These are phyloP conservation scores for Ammospiza maritima DNA, from an alignment of 2,797 vertebrate species.

Conservation along the genomic window DNA sequence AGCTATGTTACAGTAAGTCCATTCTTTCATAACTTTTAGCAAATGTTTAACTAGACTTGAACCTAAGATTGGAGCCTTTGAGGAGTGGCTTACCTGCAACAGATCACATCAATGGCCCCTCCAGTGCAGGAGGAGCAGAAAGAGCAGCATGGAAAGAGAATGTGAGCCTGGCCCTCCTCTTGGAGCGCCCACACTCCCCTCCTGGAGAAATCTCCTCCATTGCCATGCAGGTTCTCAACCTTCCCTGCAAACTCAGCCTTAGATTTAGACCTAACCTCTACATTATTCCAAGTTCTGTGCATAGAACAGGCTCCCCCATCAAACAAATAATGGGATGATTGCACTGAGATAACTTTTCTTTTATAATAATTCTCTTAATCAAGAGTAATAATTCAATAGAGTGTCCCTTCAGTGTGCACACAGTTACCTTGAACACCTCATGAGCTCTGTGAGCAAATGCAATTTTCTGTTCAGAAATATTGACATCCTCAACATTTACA, in stretches of 20 bases:
- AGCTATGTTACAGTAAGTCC: background rate
- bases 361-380: background rate
- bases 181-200: background rate
- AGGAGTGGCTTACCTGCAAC: background rate
- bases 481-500: background rate
- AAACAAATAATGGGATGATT: background rate
- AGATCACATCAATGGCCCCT: background rate
- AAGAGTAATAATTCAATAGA: background rate
- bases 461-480: background rate
- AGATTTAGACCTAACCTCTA: background rate
- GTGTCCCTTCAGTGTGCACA: background rate
- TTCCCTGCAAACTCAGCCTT: accelerated
- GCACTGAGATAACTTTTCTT: background rate
- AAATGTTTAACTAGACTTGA: background rate
- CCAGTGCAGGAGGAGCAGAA: background rate
- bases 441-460: background rate
- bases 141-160: background rate
- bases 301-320: background rate
- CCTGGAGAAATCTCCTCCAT: background rate
- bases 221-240: background rate
- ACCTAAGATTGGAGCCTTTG: background rate
- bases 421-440: background rate
- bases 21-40: background rate
- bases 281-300: background rate
- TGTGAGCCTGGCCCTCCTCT: background rate